Base-by-base conservation (phyloP, 23 tunicate genomes). In the Diplosoma virens region DNA sequence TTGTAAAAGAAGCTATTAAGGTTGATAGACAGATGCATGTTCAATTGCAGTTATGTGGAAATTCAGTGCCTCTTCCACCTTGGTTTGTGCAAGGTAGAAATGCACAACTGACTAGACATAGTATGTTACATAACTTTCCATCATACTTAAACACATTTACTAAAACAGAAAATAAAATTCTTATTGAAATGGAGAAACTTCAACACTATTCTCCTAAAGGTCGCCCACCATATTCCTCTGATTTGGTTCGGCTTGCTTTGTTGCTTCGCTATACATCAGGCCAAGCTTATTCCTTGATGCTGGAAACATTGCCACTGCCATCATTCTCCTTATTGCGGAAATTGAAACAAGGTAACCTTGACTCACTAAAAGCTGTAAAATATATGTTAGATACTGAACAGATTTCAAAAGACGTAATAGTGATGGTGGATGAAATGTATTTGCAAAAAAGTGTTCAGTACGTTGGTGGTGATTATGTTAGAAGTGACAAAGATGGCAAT, bases 191-290 rank as follows among this genome's bases (percentile, higher is more conserved):
- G n/a, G n/a, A n/a, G n/a, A 41, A 41, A 14, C 16, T 18, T 11
- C 64, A 56, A n/a, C 64, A n/a, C 25, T 56, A 9, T 21, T 14
- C 35, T 25, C 52, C 74, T 2, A 67, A 67, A 35, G 74, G 74
- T 36, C 50, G 74, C 7, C 74, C 74, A 34, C 74, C 74, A 37
- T 67, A 67, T 37, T 67, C 74, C 3, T 72, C 61, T 48, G 34
- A 48, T 47, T 22, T 69, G 26, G 20, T 37, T 4, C 78, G 78
- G 25, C 28, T 48, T 72, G 63, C 60, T 24, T 25, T 48, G 22
- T 48, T 72, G 78, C 27, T 72, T 33, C 60, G 78, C 34, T 72
- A 72, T 14, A 72, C 78, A 24, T 72, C 78, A 4, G 16, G 36
- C 4, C 78, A 72, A 48, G 78, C 78, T 1, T 32, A 72, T 27